Percentiles rank a stretch among this genome's conserved stretches.
Evolutionary conservation across 2,113 vertebrate species (phyloP).

Genomic region (Alligator mississippiensis): DNA sequence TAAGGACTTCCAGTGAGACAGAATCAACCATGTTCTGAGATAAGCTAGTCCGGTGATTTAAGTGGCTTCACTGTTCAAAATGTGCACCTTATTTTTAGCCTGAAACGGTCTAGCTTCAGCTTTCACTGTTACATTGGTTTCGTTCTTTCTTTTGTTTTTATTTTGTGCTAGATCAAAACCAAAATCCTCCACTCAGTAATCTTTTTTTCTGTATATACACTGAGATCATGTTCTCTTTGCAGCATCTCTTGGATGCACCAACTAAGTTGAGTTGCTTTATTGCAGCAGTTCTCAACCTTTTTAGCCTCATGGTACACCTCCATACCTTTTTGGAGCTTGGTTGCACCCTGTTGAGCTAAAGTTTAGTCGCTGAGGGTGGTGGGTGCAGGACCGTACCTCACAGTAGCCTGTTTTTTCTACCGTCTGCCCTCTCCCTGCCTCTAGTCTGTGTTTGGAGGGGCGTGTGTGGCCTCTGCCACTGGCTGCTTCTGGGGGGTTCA

Average conservation of each 20-base stretch:
- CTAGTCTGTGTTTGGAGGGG: no score
- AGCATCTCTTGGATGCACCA: not conserved
- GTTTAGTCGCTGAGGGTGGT: no score
- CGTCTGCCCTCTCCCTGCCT: no score
- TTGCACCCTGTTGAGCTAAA: no score
- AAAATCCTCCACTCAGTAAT: not conserved
- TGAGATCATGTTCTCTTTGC: not conserved
- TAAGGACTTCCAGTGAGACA: not conserved
- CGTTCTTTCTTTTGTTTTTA: not conserved
- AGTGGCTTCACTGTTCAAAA: not conserved
- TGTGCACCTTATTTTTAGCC: not conserved
- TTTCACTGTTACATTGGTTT: not conserved
- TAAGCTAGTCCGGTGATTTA: not conserved
- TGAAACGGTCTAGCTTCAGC: not conserved
- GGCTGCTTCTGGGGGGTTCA: no score
- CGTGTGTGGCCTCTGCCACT: no score
- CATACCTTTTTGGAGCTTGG: no score
- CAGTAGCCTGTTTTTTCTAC: no score
- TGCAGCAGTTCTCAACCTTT: not conserved
- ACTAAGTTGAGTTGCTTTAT: not conserved
- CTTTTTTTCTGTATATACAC: not conserved
- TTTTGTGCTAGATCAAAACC: not conserved
- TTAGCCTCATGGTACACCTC: no score
- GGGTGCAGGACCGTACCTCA: no score
- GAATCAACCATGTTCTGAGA: not conserved